Evolutionary conservation across 2,113 vertebrate species (phyloP).

Genomic region (Psettodes erumei): DNA sequence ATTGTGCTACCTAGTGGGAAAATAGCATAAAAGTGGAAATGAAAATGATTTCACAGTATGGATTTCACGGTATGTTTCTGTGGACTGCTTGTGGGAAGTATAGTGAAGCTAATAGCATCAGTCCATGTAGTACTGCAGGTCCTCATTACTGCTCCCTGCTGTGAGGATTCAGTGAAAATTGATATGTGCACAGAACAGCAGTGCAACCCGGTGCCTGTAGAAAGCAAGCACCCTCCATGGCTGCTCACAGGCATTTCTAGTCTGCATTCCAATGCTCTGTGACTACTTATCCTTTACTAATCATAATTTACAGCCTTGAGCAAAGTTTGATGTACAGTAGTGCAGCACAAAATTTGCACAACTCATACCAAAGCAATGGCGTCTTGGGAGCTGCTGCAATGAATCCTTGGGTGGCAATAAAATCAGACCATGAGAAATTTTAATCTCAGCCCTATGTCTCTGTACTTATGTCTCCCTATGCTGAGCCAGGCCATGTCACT

Average conservation of each 20-base stretch:
- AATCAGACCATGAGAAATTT: constrained; percentile 15
- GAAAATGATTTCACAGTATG: no score
- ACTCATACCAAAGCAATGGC: not conserved
- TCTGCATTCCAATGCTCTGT: not conserved
- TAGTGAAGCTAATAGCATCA: not conserved
- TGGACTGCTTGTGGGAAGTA: not conserved
- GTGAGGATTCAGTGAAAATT: not conserved
- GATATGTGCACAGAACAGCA: not conserved
- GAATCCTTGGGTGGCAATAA: constrained; percentile 6
- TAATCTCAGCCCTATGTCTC: constrained; percentile 17
- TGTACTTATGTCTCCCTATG: constrained; percentile 14
- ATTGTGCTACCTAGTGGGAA: no score
- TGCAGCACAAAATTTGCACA: constrained; percentile 2
- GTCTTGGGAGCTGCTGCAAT: constrained; percentile 1
- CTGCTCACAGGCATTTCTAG: not conserved
- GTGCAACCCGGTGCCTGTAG: not conserved
- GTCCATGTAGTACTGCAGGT: not conserved
- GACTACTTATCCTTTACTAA: constrained; percentile 8
- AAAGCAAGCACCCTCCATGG: not conserved
- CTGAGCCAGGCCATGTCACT: constrained; percentile 4
- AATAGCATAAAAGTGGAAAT: not conserved
- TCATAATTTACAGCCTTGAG: constrained; percentile 14
- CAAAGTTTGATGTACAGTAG: constrained; percentile 11
- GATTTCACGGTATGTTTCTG: not conserved
- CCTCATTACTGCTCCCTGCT: not conserved